A percentile compares a stretch with the other conserved stretches of the same genome.
These are phyloP conservation scores for Diadophis punctatus DNA, from an alignment of 2,113 vertebrate genomes.

Conservation along the genomic window DNA sequence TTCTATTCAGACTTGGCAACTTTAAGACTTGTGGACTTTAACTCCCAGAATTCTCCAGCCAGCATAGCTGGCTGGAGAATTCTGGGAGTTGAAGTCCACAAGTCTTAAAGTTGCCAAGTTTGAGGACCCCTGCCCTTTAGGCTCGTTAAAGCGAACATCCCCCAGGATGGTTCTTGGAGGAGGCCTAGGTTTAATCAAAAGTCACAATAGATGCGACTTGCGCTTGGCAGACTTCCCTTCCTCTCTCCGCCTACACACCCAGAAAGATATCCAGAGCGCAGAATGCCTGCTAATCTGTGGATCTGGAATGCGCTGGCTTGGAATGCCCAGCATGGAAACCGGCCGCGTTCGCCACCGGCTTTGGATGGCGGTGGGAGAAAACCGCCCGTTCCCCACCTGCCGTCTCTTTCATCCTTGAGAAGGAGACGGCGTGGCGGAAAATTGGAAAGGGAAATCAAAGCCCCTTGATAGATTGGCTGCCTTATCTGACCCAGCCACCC, in stretches of 20 bases:
- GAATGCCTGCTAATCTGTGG: not conserved
- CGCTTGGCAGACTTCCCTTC: no score
- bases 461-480: slow-evolving; percentile 18
- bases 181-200: not conserved
- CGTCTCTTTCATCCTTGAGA: slow-evolving; percentile 41
- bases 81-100: no score
- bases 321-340: not conserved
- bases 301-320: not conserved
- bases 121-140: not conserved
- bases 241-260: no score
- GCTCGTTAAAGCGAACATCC: not conserved
- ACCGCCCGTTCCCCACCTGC: slow-evolving; percentile 43
- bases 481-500: not conserved
- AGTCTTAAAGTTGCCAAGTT: no score
- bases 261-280: not conserved
- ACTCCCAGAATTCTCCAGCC: no score
- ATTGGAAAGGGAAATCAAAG: slow-evolving; percentile 69
- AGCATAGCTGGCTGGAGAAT: no score
- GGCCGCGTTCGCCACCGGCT: not conserved
- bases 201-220: not conserved
- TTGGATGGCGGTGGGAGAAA: slow-evolving; percentile 10
- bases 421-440: not conserved
- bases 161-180: not conserved
- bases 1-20: no score
- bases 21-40: no score